A percentile compares a stretch with the other conserved stretches of the same genome.
phyloP scores from a whole-genome alignment of 2,797 vertebrate species.

The Arnoldichthys spilopterus region DNA sequence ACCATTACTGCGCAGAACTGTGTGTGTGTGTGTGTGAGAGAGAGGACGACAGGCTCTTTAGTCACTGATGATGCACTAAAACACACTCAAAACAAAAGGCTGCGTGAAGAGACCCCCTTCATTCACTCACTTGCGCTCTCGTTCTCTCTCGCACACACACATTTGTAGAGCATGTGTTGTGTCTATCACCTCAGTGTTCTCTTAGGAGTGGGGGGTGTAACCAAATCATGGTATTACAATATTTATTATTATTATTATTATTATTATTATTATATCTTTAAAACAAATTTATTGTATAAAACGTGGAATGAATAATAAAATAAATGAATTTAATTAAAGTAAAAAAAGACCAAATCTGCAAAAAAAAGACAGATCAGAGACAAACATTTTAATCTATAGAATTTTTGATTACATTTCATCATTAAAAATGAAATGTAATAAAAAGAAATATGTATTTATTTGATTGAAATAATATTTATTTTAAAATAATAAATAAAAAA shows the following conservation, averaged over 20 bases:
- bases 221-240: too few species aligned
- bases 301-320: too few species aligned
- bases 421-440: too few species aligned
- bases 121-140: neutral
- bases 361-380: neutral
- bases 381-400: too few species aligned
- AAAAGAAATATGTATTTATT: too few species aligned
- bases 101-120: neutral
- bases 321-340: too few species aligned
- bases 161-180: conserved; percentile 18
- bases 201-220: neutral
- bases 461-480: too few species aligned
- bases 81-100: neutral
- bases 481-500: too few species aligned
- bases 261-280: neutral
- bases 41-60: conserved; percentile 24
- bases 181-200: conserved; percentile 4
- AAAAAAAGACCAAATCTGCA: too few species aligned
- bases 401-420: neutral
- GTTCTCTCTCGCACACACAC: conserved; percentile 2
- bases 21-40: conserved; percentile 25
- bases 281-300: too few species aligned
- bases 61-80: conserved; percentile 24
- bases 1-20: conserved; percentile 20
- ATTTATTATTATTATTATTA: neutral